Evolutionary conservation across 2,888 invertebrate genomes (phyloP), one percentile per base, ranked within the genome.

Genomic region (Dugesia japonica): DNA sequence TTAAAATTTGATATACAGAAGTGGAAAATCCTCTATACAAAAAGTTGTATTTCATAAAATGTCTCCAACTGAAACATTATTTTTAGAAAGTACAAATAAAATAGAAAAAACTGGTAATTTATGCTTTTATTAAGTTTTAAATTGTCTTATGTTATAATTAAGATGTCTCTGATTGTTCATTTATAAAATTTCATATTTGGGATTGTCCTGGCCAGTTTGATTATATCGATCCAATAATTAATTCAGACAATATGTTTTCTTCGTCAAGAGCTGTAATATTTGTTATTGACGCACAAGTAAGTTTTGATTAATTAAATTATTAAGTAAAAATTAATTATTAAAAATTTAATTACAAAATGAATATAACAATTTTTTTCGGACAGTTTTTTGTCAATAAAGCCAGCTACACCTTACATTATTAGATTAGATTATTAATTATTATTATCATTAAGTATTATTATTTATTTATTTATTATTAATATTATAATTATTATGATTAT

Each of bases 1-100:
- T n/a, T 56, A 20, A 56, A 9, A 13, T 38, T 38, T 56, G 9
- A 13, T 9, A 20, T 56, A 79, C 83, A 92, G 97, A 84, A 95
- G 95, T 82, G 98, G 98, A 73, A 98, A 98, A 85, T 95, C 97
- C 75, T 98, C 97, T 0, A 98, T 98, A 82, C 94, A 95, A 84
- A 97, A 98, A 87, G 98, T 99, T 1, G 98, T 99, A n/a, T 99
- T 99, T 84, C 97, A 98, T 85, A 99, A 99, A 87, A 98, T 99
- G 93, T 94, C 97, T 0, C 98, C 98, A 0, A 98, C 97, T 86
- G 98, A 99, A 86, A 99, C 98, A 0, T 87, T 98, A 76, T 98
- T 98, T 84, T 87, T 98, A 79, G 98, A 98, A 85, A 94, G 94
- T 80, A 99, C 97, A 74, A 94, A 93, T 84, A 94, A 97, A 88